Evolutionary conservation across 2,888 invertebrate genomes (phyloP).

Genomic region (Leptopterna dolabrata): DNA sequence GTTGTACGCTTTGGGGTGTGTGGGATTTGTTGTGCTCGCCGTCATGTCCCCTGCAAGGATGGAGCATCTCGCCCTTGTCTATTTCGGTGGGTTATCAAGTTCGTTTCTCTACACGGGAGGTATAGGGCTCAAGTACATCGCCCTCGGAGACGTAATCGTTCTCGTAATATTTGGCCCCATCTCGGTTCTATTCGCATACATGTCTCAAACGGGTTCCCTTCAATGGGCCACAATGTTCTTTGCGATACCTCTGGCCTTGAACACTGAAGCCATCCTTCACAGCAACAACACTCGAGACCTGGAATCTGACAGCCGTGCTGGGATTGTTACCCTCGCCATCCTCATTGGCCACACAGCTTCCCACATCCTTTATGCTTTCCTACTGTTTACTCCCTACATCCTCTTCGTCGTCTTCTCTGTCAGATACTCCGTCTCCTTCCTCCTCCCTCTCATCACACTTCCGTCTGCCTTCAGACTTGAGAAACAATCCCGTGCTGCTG

Average conservation of each 20-base stretch:
- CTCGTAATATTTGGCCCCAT: conserved; percentile 94
- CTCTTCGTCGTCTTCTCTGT: conserved; percentile 87
- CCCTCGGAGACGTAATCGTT: conserved; percentile 91
- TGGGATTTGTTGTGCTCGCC: conserved; percentile 81
- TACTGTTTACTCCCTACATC: conserved; percentile 91
- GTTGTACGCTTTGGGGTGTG: conserved; percentile 87
- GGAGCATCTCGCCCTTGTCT: conserved; percentile 94
- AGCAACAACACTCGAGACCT: conserved; percentile 94
- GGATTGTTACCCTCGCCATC: conserved; percentile 95
- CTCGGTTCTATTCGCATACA: conserved; percentile 91
- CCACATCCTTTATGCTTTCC: conserved; percentile 88
- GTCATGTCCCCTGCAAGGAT: conserved; percentile 89
- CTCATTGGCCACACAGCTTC: conserved; percentile 91
- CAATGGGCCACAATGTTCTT: conserved; percentile 92
- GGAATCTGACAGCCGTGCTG: conserved; percentile 87
- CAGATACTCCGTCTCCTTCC: conserved; percentile 88
- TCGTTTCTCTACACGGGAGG: conserved; percentile 98
- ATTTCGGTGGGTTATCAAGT: conserved; percentile 94
- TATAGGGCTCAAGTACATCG: conserved; percentile 94
- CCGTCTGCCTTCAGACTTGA: conserved; percentile 91
- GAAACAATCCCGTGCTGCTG: conserved; percentile 83
- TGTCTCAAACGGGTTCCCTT: conserved; percentile 92
- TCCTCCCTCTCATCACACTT: conserved; percentile 87
- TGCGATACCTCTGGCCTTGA: conserved; percentile 91
- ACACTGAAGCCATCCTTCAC: conserved; percentile 94